A percentile compares a stretch with the other conserved stretches of the same genome.
Evolutionary conservation across 2,797 vertebrate species (phyloP).

Genomic region (Myotis pilosus): DNA sequence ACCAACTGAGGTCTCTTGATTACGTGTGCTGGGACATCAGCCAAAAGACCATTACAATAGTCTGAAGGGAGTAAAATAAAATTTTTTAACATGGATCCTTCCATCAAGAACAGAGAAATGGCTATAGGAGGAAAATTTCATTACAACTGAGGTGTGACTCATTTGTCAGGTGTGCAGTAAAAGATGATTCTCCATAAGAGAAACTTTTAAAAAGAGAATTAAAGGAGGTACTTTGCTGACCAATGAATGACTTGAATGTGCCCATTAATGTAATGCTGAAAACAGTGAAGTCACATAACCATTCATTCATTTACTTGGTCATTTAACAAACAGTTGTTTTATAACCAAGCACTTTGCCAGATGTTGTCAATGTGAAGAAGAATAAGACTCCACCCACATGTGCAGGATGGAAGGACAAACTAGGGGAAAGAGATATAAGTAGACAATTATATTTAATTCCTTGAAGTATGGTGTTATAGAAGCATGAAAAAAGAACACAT

Average conservation of each 20-base stretch:
- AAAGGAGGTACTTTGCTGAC: neutral
- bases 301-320: neutral
- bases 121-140: conserved; percentile 47
- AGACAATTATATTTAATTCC: neutral
- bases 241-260: neutral
- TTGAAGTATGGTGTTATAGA: neutral
- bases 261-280: neutral
- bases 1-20: conserved; percentile 52
- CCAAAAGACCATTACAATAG: conserved; percentile 57
- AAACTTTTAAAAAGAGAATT: neutral
- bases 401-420: neutral
- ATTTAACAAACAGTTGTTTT: neutral
- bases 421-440: neutral
- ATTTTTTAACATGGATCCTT: conserved; percentile 37
- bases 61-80: conserved; percentile 60
- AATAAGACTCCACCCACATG: neutral
- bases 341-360: neutral
- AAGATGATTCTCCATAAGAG: conserved; percentile 1
- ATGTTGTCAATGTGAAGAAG: neutral
- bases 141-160: conserved; percentile 35
- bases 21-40: conserved; percentile 4
- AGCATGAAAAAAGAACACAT: neutral
- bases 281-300: neutral
- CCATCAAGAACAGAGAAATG: conserved; percentile 53
- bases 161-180: conserved; percentile 24